Evolutionary conservation across 37 sponge, comb jelly and placozoan genomes (phyloP), one percentile per base, ranked within the genome.

Genomic region (Cliona cf. orientalis): DNA sequence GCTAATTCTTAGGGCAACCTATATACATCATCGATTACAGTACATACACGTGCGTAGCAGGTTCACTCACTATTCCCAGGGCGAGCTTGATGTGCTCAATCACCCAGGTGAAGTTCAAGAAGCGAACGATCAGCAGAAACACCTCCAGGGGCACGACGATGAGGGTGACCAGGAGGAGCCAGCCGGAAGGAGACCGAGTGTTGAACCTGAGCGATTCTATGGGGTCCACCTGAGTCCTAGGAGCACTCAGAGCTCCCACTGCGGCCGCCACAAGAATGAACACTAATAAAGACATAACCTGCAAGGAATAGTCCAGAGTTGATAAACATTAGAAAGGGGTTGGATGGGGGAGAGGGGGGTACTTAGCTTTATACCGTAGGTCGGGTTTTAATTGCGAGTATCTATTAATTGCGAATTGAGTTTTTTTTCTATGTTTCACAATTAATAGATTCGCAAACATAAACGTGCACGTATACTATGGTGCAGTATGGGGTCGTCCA

Each of bases 121-220:
- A 79, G 12, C 79, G 79, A 33, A 46, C 7, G 2, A 66, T 28
- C 3, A 66, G 19, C 2, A 79, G 1, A 5, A 34, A 9, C 1
- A 42, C 42, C 5, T 42, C 65, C 4, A 79, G 11, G 14, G 67
- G 66, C 12, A 66, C 17, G 37, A 19, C 43, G 17, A 79, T 22
- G 22, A 79, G 9, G 25, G 56, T 45, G 45, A 79, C 45, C 7
- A 79, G 55, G 38, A 67, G 49, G 26, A 67, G 19, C 79, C 79
- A 79, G 5, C 79, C 79, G 1, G 49, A 31, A 22, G 79, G 42
- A 35, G 76, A 59, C 19, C 76, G 25, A 5, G 76, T 75, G 42
- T 59, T 34, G 39, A 23, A 59, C 26, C 76, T 59, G 0, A 75
- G 60, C 11, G 4, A 19, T 49, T 75, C 76, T 21, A 75, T 75